These are phyloP conservation scores for Drosophila ustulata DNA, from an alignment of 2,888 invertebrate species.

Conservation along the genomic window DNA sequence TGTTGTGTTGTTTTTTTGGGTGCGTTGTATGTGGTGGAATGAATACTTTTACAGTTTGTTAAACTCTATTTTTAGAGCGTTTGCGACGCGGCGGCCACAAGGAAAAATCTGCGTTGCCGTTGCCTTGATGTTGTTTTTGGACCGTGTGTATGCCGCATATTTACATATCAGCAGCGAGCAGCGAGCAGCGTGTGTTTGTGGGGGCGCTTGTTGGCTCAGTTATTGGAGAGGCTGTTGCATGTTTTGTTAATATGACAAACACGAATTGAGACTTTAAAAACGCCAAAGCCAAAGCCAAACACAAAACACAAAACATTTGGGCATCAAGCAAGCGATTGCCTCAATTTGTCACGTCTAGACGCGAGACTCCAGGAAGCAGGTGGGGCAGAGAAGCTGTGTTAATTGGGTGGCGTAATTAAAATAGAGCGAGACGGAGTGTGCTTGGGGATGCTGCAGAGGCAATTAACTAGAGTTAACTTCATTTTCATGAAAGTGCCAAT, in stretches of 20 bases:
- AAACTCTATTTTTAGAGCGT: conserved; percentile 79
- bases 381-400: conserved; percentile 37
- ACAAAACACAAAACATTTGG: conserved; percentile 51
- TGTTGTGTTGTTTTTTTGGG: conserved; percentile 43
- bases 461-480: conserved; percentile 66
- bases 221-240: conserved; percentile 34
- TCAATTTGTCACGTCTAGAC: conserved; percentile 59
- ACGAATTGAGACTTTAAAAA: conserved; percentile 56
- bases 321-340: conserved; percentile 28
- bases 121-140: conserved; percentile 47
- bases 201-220: conserved; percentile 74
- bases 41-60: conserved; percentile 79
- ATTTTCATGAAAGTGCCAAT: conserved; percentile 69
- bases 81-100: conserved; percentile 67
- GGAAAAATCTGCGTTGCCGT: conserved; percentile 54
- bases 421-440: conserved; percentile 30
- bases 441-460: conserved; percentile 38
- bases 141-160: conserved; percentile 18
- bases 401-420: conserved; percentile 75
- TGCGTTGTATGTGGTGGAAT: conserved; percentile 71
- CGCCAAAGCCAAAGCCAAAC: too few species aligned
- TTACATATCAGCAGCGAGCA: conserved; percentile 15
- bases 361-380: background rate
- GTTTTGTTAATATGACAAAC: conserved; percentile 70
- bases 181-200: conserved; percentile 38